Evolutionary conservation across 2,797 vertebrate species (phyloP).

Genomic region (Enteromius paludinosus): DNA sequence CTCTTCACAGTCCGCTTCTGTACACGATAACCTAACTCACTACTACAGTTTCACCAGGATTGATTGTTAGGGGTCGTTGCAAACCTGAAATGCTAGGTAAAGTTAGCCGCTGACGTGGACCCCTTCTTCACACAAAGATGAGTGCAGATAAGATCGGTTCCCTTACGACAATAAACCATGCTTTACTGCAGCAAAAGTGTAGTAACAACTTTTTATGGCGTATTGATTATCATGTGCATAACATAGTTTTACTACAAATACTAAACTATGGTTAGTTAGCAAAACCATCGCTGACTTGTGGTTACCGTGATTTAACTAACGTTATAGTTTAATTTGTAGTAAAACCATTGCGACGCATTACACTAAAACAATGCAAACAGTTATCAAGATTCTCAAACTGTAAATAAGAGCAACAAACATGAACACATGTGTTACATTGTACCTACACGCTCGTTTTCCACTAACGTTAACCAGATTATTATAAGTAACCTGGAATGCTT

Average conservation of each 20-base stretch:
- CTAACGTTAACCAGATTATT: not conserved
- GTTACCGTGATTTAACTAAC: no score
- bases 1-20: not conserved
- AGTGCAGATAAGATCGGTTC: not conserved
- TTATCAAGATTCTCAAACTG: not conserved
- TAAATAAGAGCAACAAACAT: not conserved
- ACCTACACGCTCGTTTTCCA: not conserved
- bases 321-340: not conserved
- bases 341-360: not conserved
- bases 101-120: constrained; percentile 80
- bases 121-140: constrained; percentile 15
- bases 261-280: not conserved
- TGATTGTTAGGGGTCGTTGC: not conserved
- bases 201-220: not conserved
- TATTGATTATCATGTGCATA: not conserved
- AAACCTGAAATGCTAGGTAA: not conserved
- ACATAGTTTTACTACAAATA: not conserved
- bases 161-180: not conserved
- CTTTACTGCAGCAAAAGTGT: not conserved
- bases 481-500: not conserved
- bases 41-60: not conserved
- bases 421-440: not conserved
- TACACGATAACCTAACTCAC: no score
- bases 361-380: not conserved
- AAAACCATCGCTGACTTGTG: not conserved